phyloP scores from a whole-genome alignment of 2,113 vertebrate species.

The Sinosuthora webbiana region DNA sequence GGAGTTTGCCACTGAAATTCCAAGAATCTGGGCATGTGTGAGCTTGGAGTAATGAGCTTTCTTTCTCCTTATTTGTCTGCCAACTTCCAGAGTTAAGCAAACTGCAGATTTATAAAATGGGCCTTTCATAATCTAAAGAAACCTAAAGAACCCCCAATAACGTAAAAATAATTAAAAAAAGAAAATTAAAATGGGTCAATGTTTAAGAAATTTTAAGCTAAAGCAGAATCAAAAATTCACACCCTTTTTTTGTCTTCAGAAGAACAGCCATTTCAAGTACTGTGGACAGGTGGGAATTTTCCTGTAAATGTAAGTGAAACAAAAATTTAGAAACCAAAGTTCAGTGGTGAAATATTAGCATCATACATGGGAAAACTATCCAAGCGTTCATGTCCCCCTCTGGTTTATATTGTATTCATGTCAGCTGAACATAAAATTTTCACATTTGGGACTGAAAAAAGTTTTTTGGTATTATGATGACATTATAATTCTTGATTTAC shows the following conservation, averaged over 20 bases:
- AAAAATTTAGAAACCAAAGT: not conserved
- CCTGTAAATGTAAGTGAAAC: not conserved
- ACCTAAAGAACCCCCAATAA: not conserved
- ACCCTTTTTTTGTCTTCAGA: not conserved
- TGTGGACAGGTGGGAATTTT: not conserved
- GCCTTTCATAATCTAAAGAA: accelerated
- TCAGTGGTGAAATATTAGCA: not conserved
- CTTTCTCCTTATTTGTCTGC: not conserved
- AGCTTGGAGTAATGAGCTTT: not conserved
- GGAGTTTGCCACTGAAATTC: not conserved
- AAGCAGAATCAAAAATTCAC: not conserved
- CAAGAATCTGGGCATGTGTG: not conserved
- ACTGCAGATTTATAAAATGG: not conserved
- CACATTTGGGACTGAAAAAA: not conserved
- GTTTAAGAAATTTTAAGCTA: not conserved
- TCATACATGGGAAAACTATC: not conserved
- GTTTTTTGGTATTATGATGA: not conserved
- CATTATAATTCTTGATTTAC: conserved; percentile 11
- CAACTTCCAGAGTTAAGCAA: not conserved
- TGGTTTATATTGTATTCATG: not conserved
- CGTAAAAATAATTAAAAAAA: not conserved
- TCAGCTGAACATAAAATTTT: not conserved
- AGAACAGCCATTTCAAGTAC: not conserved
- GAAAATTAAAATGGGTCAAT: not conserved
- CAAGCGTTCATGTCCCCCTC: not conserved